These are phyloP conservation scores for Cinara cedri DNA, from an alignment of 2,888 invertebrate species.

Conservation along the genomic window DNA sequence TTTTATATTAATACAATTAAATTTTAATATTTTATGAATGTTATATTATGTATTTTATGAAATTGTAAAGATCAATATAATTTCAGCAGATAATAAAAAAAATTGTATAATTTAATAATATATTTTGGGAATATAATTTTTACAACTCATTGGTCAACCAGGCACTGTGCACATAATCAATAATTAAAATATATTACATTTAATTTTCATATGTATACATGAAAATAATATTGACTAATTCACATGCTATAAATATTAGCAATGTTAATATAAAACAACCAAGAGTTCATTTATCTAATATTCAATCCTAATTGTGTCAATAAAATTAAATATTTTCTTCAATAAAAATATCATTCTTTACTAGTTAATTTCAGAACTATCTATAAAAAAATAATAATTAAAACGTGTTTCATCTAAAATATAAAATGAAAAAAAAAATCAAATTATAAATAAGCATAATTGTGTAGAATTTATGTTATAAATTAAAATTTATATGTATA, in stretches of 20 bases:
- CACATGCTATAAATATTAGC: neutral
- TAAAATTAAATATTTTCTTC: too few species aligned
- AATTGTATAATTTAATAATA: too few species aligned
- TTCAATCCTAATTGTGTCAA: too few species aligned
- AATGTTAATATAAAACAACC: too few species aligned
- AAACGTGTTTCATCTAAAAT: neutral
- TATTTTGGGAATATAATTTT: too few species aligned
- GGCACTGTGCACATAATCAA: too few species aligned
- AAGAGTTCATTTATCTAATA: too few species aligned
- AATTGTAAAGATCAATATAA: neutral
- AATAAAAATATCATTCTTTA: neutral
- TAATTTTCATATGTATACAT: neutral
- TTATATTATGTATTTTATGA: conserved; percentile 7
- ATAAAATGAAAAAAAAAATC: neutral
- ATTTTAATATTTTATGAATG: neutral
- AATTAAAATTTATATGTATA: neutral
- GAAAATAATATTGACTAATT: neutral
- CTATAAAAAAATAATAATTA: neutral
- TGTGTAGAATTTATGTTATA: neutral
- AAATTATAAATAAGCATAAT: conserved; percentile 23
- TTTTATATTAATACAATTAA: conserved; percentile 13
- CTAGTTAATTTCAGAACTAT: neutral
- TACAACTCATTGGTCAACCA: too few species aligned
- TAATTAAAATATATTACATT: neutral
- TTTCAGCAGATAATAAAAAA: neutral